Evolutionary conservation across 1,140 invertebrate genomes (phyloP), one percentile per base, ranked within the genome.

Genomic region (Bombus waltoni): DNA sequence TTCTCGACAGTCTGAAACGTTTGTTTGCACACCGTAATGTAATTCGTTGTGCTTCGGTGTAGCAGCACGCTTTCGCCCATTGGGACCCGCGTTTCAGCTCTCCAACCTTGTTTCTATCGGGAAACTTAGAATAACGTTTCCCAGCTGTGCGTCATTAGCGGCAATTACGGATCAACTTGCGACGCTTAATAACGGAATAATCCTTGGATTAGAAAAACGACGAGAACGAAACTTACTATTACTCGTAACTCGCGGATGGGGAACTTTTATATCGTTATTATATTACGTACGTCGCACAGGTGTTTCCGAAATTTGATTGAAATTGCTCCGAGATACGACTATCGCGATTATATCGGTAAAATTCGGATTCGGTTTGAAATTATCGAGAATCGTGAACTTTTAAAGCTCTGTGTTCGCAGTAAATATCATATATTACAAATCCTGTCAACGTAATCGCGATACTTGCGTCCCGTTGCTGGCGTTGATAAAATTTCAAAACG

Each of bases 51-150:
- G 42, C 71, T 57, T 38, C 57, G 71, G 32, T 59, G 32, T 74
- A 40, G 62, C 44, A 57, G 62, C 73, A 83, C 73, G 62, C 40
- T 75, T 68, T 53, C 72, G 59, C 47, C 81, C 73, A 70, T 77
- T 83, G 81, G 81, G 81, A 83, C 68, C 28, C 28, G 73, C 81
- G 57, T 83, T 42, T 74, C 57, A 35, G 35, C 47, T 73, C 42
- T 53, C 62, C 81, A 77, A 83, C 81, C 62, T 70, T 65, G 35
- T 83, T 83, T 83, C 81, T 47, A 83, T 74, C 73, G 62, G 44
- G 81, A 68, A 83, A 83, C 81, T 83, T 83, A 66, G 73, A 68
- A 40, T 53, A 83, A 83, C 73, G 81, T 38, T 77, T 68, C 73
- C 81, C 73, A 68, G 62, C 44, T 68, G 73, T 57, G 44, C 81